Conservation (phyloP, 2,888 invertebrate species). For the Philhelius pedissequus region DNA sequence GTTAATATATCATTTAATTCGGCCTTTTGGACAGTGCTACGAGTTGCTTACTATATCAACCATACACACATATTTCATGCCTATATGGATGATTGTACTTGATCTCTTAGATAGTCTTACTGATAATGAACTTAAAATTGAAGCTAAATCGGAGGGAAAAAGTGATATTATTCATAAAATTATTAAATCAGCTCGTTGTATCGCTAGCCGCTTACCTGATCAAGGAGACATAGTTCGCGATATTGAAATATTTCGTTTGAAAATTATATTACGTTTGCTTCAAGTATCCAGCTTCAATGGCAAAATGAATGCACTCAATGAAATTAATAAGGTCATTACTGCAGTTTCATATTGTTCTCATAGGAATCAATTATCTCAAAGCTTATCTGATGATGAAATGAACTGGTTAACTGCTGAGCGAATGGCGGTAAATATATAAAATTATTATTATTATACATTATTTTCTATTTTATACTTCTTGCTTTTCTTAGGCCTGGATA, state of each 20-base stretch:
- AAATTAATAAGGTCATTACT: conserved; percentile 97
- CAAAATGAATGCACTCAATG: conserved; percentile 99
- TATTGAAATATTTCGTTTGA: conserved; percentile 95
- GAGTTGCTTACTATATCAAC: conserved; percentile 94
- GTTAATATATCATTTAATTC: conserved; percentile 88
- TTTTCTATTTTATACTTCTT: neutral
- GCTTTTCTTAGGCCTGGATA: conserved; percentile 89
- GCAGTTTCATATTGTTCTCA: conserved; percentile 94
- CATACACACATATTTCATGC: conserved; percentile 94
- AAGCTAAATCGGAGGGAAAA: conserved; percentile 95
- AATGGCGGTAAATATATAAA: conserved; percentile 89
- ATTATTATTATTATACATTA: too few species aligned
- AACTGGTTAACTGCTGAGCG: conserved; percentile 96
- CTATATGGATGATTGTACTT: conserved; percentile 95
- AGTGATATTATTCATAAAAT: conserved; percentile 97
- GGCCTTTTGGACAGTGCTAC: conserved; percentile 95
- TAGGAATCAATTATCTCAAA: conserved; percentile 82
- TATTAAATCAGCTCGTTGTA: conserved; percentile 93
- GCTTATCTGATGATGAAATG: conserved; percentile 87
- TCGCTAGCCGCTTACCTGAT: conserved; percentile 90
- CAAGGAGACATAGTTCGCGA: conserved; percentile 87
- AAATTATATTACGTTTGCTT: conserved; percentile 95
- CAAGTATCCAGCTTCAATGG: conserved; percentile 99
- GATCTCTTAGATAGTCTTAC: conserved; percentile 94
- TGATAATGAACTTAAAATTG: conserved; percentile 96